Evolutionary conservation across 2,888 invertebrate species (phyloP), one percentile per base, ranked within the genome.

Genomic region (Netelia fuscicornis): DNA sequence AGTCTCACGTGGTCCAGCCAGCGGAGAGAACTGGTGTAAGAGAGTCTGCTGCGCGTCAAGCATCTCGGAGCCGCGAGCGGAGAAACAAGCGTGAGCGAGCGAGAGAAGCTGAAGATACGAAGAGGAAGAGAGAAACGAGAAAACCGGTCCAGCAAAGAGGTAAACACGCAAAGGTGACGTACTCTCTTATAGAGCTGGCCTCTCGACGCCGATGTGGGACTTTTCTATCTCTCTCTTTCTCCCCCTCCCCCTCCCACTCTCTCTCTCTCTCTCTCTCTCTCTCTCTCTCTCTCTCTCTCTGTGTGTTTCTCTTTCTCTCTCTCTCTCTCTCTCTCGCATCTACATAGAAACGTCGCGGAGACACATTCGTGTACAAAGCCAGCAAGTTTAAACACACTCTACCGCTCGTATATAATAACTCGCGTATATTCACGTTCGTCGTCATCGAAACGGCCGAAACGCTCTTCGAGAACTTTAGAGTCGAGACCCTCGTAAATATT

Each of bases 81-180:
- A 62, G 54, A 13, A 20, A 56, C 52, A 75, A 56, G 64, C 54
- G 1, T 13, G 23, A 30, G 25, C 20, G 72, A 56, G 25, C 37
- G 62, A 68, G 70, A 76, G 52, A 11, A 44, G 54, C 58, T 6
- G 30, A 78, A 13, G 20, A 37, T 37, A 37, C 37, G 37, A 13
- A 64, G 65, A 78, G 37, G 64, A 81, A 81, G 58, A 44, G 25
- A 13, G 64, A 65, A 9, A 25, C 74, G 79, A 87, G 86, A 86
- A 87, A 89, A 90, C 92, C 92, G 92, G 92, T 92, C 92, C 90
- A 87, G 88, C 89, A 87, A 89, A 89, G 92, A 92, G 90, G 92
- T 92, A 93, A 93, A 93, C 93, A 93, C 92, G 91, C 93, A 88
- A 91, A 91, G 91, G 90, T 92, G 92, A 93, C 92, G 93, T 93